Base-by-base conservation (phyloP, 2,888 invertebrate species). In the Ypsolopha scabrella region DNA sequence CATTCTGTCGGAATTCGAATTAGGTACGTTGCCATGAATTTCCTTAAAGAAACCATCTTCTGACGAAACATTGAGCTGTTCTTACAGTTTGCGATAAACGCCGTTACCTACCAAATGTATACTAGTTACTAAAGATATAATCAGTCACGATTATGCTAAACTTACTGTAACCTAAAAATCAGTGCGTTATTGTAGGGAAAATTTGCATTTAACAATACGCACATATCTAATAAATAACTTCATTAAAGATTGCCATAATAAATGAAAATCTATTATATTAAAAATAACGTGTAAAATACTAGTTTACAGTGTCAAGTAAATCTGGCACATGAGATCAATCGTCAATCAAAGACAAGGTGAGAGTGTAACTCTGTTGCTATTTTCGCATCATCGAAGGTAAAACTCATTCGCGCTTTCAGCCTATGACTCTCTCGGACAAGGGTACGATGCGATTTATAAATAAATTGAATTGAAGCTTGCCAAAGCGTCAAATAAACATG, bases 291-390 rank as follows among this genome's bases (percentile, higher is more conserved):
- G 14, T 14, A 24, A 13, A 14, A 13, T 43, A 43, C 13, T 43
- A 14, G 43, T 43, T 24, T 80, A 70, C 66, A 68, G 70, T 75
- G 72, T 72, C 68, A 2, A 69, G 75, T 80, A 77, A 80, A 80
- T 86, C 83, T 86, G 85, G 86, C 85, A 85, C 82, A 79, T 78
- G 80, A 76, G 79, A 83, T 85, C 80, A 79, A 85, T 85, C 83
- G 82, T 86, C 83, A 85, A 86, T 86, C 85, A 86, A 83, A 83
- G 72, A 80, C 86, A 86, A 86, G 86, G 86, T 80, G 79, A 86
- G 80, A 83, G 83, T 81, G 73, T 78, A 76, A 81, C 78, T 77
- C 74, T 67, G 70, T 65, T 70, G 80, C 82, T 85, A 86, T 86
- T 86, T 86, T 83, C 80, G 80, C 80, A 78, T 74, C 78, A 78